phyloP scores from a whole-genome alignment of 1,140 invertebrate species.

The Parapsyche elsis region DNA sequence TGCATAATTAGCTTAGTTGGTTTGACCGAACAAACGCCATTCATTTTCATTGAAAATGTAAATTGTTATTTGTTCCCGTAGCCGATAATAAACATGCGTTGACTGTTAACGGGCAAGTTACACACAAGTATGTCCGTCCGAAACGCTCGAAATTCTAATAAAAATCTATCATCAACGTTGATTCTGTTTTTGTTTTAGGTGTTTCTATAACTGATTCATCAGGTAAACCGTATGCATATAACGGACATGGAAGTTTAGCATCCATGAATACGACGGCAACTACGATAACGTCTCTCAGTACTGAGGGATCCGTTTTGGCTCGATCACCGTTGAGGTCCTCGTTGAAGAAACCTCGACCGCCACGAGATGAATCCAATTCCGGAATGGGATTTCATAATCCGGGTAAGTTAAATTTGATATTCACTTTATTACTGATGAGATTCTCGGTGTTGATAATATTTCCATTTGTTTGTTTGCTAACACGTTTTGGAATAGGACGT shows the following conservation, averaged over 20 bases:
- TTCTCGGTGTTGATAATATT: not conserved
- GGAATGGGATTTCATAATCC: slow-evolving; percentile 87
- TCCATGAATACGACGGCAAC: slow-evolving; percentile 81
- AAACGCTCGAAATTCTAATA: too few relatives aligned
- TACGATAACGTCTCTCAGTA: slow-evolving; percentile 69
- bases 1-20: too few relatives aligned
- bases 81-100: not conserved
- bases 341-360: slow-evolving; percentile 80
- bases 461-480: not conserved
- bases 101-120: not conserved
- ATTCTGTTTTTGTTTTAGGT: slow-evolving; percentile 62
- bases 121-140: too few relatives aligned
- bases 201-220: slow-evolving; percentile 86
- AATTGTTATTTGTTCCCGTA: not conserved
- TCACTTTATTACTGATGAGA: not conserved
- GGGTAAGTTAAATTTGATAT: slow-evolving; percentile 56
- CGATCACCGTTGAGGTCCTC: slow-evolving; percentile 83
- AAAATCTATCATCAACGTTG: too few relatives aligned
- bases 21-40: too few relatives aligned
- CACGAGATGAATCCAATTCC: slow-evolving; percentile 63
- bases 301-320: slow-evolving; percentile 71
- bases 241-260: slow-evolving; percentile 80
- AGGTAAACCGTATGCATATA: slow-evolving; percentile 80
- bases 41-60: too few relatives aligned
- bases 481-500: not conserved